Percentiles rank a stretch among this genome's conserved stretches.
phyloP scores from a whole-genome alignment of 1,140 invertebrate species.

The Chrysomallon squamiferum region DNA sequence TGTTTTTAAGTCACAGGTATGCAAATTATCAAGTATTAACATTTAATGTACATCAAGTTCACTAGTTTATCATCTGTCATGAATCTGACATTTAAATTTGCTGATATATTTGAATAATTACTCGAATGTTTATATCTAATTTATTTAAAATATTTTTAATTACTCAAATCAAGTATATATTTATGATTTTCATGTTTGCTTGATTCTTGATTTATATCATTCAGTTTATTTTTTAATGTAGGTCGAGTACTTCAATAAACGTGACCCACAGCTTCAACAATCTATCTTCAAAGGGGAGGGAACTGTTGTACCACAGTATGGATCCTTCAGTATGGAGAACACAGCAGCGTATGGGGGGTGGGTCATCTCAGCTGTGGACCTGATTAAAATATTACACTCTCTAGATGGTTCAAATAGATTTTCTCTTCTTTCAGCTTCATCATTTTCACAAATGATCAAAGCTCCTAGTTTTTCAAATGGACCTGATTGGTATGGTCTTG shows the following conservation, averaged over 20 bases:
- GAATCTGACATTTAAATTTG: too few species aligned
- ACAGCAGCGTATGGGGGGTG: constrained; percentile 50
- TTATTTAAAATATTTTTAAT: too few species aligned
- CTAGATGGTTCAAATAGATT: constrained; percentile 9
- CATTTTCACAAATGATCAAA: constrained; percentile 32
- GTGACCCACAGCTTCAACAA: constrained; percentile 18
- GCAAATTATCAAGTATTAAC: too few species aligned
- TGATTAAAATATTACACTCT: constrained; percentile 37
- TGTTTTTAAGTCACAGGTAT: too few species aligned
- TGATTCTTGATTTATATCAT: too few species aligned
- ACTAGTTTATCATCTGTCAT: too few species aligned
- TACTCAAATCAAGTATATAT: too few species aligned
- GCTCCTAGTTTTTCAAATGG: constrained; percentile 32
- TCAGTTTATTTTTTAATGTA: constrained; percentile 22
- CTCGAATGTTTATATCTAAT: too few species aligned
- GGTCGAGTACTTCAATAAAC: constrained; percentile 55
- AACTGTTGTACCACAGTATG: constrained; percentile 46
- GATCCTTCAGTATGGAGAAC: constrained; percentile 48
- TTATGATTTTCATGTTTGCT: too few species aligned
- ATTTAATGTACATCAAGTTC: too few species aligned
- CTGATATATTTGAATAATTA: too few species aligned
- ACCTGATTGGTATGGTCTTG: constrained; percentile 56
- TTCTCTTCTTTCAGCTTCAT: constrained; percentile 15
- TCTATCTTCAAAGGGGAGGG: constrained; percentile 32
- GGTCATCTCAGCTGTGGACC: constrained; percentile 36